Evolutionary conservation across 2,113 vertebrate genomes (phyloP), one percentile per base, ranked within the genome.

Genomic region (Menura novaehollandiae): DNA sequence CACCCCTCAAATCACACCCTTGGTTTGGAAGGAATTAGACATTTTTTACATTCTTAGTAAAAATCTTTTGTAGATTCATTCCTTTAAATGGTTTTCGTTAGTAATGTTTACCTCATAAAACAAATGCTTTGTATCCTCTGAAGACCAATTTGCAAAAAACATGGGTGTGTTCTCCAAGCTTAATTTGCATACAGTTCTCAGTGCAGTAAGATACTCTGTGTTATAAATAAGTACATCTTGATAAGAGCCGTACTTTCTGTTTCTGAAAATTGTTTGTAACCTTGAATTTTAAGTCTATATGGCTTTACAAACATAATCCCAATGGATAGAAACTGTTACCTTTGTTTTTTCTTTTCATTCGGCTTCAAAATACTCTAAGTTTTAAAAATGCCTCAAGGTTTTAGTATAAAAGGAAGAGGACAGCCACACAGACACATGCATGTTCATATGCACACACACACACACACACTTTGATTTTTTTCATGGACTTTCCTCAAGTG

Each of bases 101-200:
- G 56, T 55, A 85, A 60, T 56, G 53, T 93, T 95, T 95, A 91
- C 68, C 67, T 96, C 78, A 94, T 97, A 93, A 97, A 97, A 91
- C 46, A 95, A 97, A 97, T 92, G 49, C 52, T 94, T 91, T 94
- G 13, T 76, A 47, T 82, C 68, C 81, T 95, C 91, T 93, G 56
- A 93, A 91, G 91, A 96, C 49, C 69, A 91, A 58, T 81, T 94
- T 75, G 68, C 21, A 73, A 60, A 60, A 82, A 75, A 96, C 94
- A 91, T 44, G 24, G 8, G 44, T 63, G 44, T 2, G 16, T 94
- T 95, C 44, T 46, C 32, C 30, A 80, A 81, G 37, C 27, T 63
- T 95, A 89, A 93, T 75, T 43, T n/a, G 30, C 88, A 87, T 28
- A 58, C 7, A 89, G 30, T 33, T 95, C 58, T 95, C 27, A 85